These are phyloP conservation scores for Ophioninae sp. DNA, from an alignment of 2,888 invertebrate genomes.

Conservation along the genomic window DNA sequence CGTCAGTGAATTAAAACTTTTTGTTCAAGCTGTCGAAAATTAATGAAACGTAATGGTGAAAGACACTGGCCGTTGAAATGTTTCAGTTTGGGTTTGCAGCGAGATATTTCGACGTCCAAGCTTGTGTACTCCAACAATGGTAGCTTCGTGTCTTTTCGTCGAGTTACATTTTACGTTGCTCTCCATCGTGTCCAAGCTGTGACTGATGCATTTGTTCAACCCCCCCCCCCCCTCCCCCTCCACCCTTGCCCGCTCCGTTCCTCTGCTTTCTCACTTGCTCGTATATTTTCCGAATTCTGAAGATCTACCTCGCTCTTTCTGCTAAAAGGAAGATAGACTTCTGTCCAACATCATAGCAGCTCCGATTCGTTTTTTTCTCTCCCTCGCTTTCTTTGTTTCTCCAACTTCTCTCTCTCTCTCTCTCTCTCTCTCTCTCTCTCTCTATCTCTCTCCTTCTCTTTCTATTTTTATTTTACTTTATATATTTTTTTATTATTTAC, in stretches of 20 bases:
- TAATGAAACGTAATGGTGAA: background rate
- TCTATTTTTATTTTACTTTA: background rate
- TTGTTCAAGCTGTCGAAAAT: background rate
- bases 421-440: slow-evolving; percentile 11
- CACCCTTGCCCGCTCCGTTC: slow-evolving; percentile 5
- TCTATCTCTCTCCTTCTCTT: background rate
- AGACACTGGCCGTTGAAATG: background rate
- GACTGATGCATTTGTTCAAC: slow-evolving; percentile 38
- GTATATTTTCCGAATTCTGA: background rate
- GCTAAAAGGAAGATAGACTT: slow-evolving; percentile 22
- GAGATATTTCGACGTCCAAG: background rate
- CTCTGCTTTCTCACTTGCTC: background rate
- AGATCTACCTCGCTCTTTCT: slow-evolving; percentile 2
- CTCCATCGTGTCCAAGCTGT: slow-evolving; percentile 13
- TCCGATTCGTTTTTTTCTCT: slow-evolving; percentile 8
- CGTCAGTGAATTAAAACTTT: background rate
- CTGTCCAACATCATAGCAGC: slow-evolving; percentile 9
- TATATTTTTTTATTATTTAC: too few relatives aligned
- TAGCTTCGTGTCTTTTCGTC: slow-evolving; percentile 20
- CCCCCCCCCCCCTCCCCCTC: background rate
- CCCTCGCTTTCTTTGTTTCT: slow-evolving; percentile 7
- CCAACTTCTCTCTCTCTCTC: background rate
- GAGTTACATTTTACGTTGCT: slow-evolving; percentile 41
- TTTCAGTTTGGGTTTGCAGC: background rate
- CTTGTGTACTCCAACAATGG: background rate